Base-by-base conservation (phyloP, 1,140 invertebrate genomes). In the Halictus rubicundus region DNA sequence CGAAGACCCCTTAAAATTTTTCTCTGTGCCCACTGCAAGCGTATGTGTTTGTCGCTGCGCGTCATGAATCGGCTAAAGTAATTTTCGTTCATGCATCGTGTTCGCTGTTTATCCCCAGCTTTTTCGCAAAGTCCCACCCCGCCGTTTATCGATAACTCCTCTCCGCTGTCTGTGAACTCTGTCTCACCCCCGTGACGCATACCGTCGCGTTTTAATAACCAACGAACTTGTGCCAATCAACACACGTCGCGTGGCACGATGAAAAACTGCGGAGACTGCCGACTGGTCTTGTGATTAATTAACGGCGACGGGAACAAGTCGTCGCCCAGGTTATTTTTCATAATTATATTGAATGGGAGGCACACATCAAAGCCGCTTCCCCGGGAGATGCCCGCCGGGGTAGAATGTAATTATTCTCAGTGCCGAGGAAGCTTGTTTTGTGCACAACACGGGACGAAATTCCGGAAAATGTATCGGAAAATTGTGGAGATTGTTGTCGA, bases 21-120 rank as follows among this genome's bases (percentile, higher is more conserved):
- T n/a, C n/a, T n/a, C n/a, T n/a, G n/a, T n/a, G 8, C 54, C 16
- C 60, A 25, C 49, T 25, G 68, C 68, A 64, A 78, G 71, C 78
- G 63, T 52, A 23, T 27, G 27, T 49, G 71, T 23, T 9, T n/a
- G 12, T 68, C 42, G 63, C 63, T 71, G 52, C 59, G 66, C 66
- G 70, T 81, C 54, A 65, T 68, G 27, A n/a, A 59, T 5, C 19
- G 21, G 71, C 16, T 68, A 70, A 68, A 81, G 66, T 82, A 82
- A 66, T 78, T 82, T 83, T 54, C 66, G 71, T 54, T 46, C 19
- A 66, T 74, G 64, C 39, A 74, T 68, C 61, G 64, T 65, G 59
- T 78, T 39, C 54, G 32, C 42, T 65, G 64, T 65, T 69, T 68
- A 65, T 61, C 54, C 57, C 60, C 5, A 8, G 23, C 23, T 10